These are phyloP conservation scores for Myripristis jacobus DNA, from an alignment of 2,797 vertebrate genomes.

Conservation along the genomic window DNA sequence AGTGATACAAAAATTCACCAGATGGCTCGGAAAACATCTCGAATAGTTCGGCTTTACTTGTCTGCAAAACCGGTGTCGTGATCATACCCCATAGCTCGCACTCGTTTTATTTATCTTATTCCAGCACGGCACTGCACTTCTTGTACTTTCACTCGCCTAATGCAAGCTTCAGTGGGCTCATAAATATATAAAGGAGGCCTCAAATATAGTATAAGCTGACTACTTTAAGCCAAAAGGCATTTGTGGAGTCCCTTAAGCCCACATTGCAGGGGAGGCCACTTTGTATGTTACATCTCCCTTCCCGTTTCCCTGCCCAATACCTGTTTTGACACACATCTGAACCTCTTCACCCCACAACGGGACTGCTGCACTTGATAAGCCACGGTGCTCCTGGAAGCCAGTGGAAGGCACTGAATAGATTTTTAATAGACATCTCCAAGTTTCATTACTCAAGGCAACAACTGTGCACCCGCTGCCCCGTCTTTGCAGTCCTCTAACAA, in stretches of 20 bases:
- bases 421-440: constrained; percentile 63
- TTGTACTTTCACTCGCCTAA: background rate
- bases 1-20: background rate
- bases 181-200: background rate
- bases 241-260: background rate
- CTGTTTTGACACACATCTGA: constrained; percentile 28
- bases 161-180: background rate
- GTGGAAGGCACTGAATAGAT: constrained; percentile 43
- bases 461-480: constrained; percentile 29
- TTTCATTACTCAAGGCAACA: constrained; percentile 53
- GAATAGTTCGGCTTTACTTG: background rate
- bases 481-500: constrained; percentile 60
- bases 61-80: background rate
- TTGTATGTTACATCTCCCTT: background rate
- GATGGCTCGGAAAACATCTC: background rate
- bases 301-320: background rate
- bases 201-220: background rate
- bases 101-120: background rate
- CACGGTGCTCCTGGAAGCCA: constrained; percentile 36
- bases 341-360: constrained; percentile 32
- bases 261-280: background rate
- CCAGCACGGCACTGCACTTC: background rate
- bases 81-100: background rate
- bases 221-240: background rate
- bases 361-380: constrained; percentile 39